phyloP scores from a whole-genome alignment of 2,888 invertebrate genomes.

The Pherbina coryleti region DNA sequence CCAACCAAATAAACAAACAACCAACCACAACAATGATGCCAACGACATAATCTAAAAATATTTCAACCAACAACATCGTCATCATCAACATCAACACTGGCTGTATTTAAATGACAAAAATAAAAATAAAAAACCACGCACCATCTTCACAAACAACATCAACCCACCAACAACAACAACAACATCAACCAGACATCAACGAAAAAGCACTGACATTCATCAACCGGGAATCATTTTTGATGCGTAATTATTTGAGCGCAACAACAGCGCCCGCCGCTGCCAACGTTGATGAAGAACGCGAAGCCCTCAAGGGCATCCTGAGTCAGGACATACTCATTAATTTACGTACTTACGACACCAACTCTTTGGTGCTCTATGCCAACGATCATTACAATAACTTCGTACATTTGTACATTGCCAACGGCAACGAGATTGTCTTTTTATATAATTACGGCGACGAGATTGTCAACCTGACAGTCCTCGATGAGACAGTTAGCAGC shows the following conservation, averaged over 20 bases:
- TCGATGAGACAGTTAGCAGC: slow-evolving; percentile 80
- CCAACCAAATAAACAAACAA: not conserved
- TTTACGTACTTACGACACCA: slow-evolving; percentile 86
- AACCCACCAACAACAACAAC: not conserved
- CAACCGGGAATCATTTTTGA: slow-evolving; percentile 82
- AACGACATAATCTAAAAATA: not conserved
- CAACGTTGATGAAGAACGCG: slow-evolving; percentile 66
- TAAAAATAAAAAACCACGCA: not conserved
- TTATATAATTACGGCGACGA: slow-evolving; percentile 86
- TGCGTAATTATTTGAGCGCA: slow-evolving; percentile 81
- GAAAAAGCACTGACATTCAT: slow-evolving; percentile 90
- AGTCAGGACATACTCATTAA: slow-evolving; percentile 87
- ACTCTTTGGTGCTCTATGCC: slow-evolving; percentile 87
- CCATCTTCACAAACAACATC: not conserved
- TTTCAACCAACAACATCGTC: not conserved
- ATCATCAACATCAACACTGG: not conserved
- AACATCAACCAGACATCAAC: slow-evolving; percentile 82
- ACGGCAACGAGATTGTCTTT: slow-evolving; percentile 84
- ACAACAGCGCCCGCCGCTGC: slow-evolving; percentile 72
- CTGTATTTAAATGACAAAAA: not conserved
- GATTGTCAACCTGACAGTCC: slow-evolving; percentile 83
- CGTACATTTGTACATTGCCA: slow-evolving; percentile 86
- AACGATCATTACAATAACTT: slow-evolving; percentile 95
- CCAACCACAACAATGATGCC: not conserved
- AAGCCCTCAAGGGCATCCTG: slow-evolving; percentile 79